Conservation (phyloP, 2,113 vertebrate genomes). For the Taxidea taxus region DNA sequence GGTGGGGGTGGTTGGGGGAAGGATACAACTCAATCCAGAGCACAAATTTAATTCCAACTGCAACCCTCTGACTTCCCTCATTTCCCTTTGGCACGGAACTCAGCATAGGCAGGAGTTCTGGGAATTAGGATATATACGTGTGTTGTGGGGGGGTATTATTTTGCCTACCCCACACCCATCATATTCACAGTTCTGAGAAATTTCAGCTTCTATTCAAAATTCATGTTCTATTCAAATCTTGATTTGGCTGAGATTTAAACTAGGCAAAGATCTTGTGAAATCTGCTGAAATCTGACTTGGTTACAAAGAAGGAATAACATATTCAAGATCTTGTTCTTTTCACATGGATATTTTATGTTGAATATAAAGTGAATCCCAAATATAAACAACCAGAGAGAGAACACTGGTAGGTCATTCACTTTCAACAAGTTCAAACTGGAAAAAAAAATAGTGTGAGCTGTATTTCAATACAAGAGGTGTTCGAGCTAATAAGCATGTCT, state of each 20-base stretch:
- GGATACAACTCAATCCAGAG: background rate
- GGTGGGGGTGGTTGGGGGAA: background rate
- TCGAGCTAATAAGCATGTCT: background rate
- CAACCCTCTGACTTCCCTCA: background rate
- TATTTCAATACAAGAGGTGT: background rate
- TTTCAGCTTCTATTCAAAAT: background rate
- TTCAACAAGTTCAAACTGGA: background rate
- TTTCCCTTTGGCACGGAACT: background rate
- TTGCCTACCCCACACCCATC: background rate
- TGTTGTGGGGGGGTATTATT: fast-evolving
- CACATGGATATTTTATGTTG: background rate
- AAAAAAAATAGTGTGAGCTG: background rate
- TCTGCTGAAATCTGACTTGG: background rate
- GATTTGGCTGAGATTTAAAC: background rate
- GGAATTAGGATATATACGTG: background rate
- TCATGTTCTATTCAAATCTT: background rate
- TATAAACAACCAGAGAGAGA: background rate
- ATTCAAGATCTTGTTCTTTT: background rate
- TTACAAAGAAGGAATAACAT: background rate
- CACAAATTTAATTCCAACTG: background rate
- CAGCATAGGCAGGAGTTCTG: background rate
- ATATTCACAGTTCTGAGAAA: background rate
- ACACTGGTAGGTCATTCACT: background rate
- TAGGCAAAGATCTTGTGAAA: background rate
- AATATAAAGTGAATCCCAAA: background rate